Base-by-base conservation (phyloP, 2,888 invertebrate species). In the Timema cristinae region DNA sequence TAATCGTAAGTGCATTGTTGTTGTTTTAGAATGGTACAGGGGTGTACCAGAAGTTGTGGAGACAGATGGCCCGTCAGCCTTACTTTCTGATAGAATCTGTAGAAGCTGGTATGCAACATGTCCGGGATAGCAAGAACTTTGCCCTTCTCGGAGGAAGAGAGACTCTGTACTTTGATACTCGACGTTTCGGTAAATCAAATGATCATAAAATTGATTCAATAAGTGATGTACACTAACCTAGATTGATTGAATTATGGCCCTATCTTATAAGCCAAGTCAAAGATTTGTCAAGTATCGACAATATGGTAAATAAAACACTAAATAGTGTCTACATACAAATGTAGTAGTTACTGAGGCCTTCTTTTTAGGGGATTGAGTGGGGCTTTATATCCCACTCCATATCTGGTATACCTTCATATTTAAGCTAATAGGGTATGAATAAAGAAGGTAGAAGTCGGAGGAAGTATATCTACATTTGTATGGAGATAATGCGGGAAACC, bases 131-230 rank as follows among this genome's bases (percentile, higher is more conserved):
- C 32, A 82, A 84, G 68, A 86, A 88, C 73, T 85, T 88, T 6
- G 91, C 89, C 5, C 85, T 92, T 1, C 84, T 92, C 61, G 92
- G 90, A 0, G 92, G 92, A 2, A 81, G 92, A 67, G 92, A 92
- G 80, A 92, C 92, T 0, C 83, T 92, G 7, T 91, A 86, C 79
- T 92, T 91, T 76, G 91, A 92, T 79, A 90, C 90, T 69, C 90
- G 90, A 79, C 84, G 90, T 82, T 91, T 90, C 81, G 91, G 91
- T 89, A 83, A 77, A 72, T 72, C 16, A 13, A 67, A 2, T 56
- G 50, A 10, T 56, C 13, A 49, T 72, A 15, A 11, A 13, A n/a
- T 16, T 32, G 16, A n/a, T 32, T 13, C 16, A 15, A 16, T 66
- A 13, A 16, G n/a, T 66, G 66, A 13, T 66, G 66, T 66, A n/a